phyloP scores from a whole-genome alignment of 2,888 invertebrate genomes.

The Cheilosia vulpina region DNA sequence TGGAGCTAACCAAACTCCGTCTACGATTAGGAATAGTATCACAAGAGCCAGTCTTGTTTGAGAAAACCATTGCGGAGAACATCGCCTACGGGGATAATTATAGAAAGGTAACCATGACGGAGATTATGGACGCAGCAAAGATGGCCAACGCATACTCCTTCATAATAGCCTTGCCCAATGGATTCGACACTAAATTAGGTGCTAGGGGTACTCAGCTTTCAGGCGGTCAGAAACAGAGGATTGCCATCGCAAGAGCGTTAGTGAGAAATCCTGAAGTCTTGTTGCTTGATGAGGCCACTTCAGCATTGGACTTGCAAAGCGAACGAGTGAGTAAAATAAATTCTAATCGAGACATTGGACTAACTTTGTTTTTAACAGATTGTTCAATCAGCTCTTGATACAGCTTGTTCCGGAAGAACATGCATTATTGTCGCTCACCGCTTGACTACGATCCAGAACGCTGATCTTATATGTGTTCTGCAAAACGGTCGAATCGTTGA shows the following conservation, averaged over 20 bases:
- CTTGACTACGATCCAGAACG: conserved; percentile 91
- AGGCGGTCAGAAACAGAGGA: conserved; percentile 93
- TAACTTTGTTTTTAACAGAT: conserved; percentile 83
- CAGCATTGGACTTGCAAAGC: conserved; percentile 89
- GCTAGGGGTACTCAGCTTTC: conserved; percentile 89
- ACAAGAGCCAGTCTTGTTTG: conserved; percentile 92
- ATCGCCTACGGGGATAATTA: conserved; percentile 92
- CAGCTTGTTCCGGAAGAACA: conserved; percentile 91
- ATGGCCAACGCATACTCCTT: conserved; percentile 90
- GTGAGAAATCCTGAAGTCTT: conserved; percentile 88
- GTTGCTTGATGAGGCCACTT: conserved; percentile 89
- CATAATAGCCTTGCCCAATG: conserved; percentile 88
- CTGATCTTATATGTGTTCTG: conserved; percentile 93
- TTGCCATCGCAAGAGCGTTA: conserved; percentile 90
- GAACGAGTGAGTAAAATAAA: conserved; percentile 88
- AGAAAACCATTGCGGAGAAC: conserved; percentile 90
- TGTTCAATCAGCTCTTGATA: conserved; percentile 93
- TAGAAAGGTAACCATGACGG: conserved; percentile 86
- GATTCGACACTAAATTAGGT: conserved; percentile 89
- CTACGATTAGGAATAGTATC: conserved; percentile 91
- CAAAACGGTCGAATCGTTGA: conserved; percentile 90
- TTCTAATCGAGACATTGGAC: not conserved
- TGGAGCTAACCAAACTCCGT: conserved; percentile 87
- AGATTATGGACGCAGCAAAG: conserved; percentile 88
- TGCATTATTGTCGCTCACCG: conserved; percentile 95